Evolutionary conservation across 1,140 invertebrate species (phyloP).

Genomic region (Diploscapter pachys): DNA sequence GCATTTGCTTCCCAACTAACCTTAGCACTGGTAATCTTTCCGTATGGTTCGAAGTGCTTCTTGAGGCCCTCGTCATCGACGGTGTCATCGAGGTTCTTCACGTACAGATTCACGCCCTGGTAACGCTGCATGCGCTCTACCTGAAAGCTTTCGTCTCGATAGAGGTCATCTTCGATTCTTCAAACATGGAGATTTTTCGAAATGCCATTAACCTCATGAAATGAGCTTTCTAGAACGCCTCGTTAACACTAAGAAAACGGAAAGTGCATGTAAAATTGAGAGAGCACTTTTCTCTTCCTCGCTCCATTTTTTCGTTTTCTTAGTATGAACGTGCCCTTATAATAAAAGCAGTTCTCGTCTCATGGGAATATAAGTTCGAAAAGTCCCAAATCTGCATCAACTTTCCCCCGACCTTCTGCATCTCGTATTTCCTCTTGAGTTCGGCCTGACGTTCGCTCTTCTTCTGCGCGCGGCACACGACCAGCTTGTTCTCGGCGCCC

Average conservation of each 20-base stretch:
- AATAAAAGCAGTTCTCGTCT: background rate
- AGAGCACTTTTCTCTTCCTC: no score
- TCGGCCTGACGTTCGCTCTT: conserved; percentile 95
- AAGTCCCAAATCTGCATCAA: no score
- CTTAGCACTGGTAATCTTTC: conserved; percentile 86
- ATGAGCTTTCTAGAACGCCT: background rate
- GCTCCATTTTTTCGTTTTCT: background rate
- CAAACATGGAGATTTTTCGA: background rate
- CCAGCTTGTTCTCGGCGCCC: conserved; percentile 53
- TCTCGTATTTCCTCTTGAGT: conserved; percentile 89
- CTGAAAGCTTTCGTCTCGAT: background rate
- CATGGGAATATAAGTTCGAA: background rate
- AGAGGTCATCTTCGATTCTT: background rate
- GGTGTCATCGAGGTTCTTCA: conserved; percentile 94
- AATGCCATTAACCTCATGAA: no score
- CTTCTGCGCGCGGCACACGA: conserved; percentile 91
- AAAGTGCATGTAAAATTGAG: no score
- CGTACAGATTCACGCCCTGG: conserved; percentile 90
- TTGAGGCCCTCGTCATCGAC: conserved; percentile 92
- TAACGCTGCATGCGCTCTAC: conserved; percentile 79
- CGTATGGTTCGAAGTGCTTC: conserved; percentile 87
- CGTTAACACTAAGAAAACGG: no score
- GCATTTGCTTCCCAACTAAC: conserved; percentile 6
- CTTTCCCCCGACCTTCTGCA: conserved; percentile 69
- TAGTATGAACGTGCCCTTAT: background rate